phyloP scores from a whole-genome alignment of 1,140 invertebrate species.

The Drosophila eugracilis region DNA sequence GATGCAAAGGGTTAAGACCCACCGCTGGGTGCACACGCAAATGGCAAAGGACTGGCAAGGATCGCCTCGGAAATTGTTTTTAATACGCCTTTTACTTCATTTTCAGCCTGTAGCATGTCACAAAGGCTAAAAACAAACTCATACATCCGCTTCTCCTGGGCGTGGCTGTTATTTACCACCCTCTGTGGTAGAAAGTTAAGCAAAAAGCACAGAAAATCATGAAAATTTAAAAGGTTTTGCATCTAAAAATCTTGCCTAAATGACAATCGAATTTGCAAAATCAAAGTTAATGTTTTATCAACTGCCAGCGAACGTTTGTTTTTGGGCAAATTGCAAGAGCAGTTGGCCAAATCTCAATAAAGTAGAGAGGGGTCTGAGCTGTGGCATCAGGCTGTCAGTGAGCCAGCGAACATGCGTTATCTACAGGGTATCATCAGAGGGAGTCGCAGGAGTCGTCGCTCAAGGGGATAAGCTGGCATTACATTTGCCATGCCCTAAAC shows the following conservation, averaged over 20 bases:
- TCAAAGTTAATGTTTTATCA: too few species aligned
- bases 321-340: constrained; percentile 5
- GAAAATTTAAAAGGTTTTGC: not conserved
- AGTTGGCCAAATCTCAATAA: constrained; percentile 5
- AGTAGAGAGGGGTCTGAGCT: not conserved
- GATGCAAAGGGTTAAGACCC: constrained; percentile 29
- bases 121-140: constrained; percentile 26
- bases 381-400: not conserved
- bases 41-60: constrained; percentile 21
- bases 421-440: constrained; percentile 30
- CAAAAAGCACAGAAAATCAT: constrained; percentile 8
- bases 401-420: not conserved
- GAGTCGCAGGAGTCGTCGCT: constrained; percentile 9
- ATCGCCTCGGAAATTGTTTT: constrained; percentile 31
- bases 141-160: constrained; percentile 12
- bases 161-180: constrained; percentile 48
- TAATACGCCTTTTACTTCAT: constrained; percentile 46
- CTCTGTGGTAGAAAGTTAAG: too few species aligned
- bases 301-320: too few species aligned
- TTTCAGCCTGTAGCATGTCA: constrained; percentile 40
- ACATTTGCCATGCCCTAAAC: constrained; percentile 12
- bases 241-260: too few species aligned
- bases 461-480: constrained; percentile 12
- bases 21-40: constrained; percentile 24
- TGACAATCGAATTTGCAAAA: too few species aligned